Base-by-base conservation (phyloP, 92 coral and sea anemone species). In the Zoanthus sansibaricus region DNA sequence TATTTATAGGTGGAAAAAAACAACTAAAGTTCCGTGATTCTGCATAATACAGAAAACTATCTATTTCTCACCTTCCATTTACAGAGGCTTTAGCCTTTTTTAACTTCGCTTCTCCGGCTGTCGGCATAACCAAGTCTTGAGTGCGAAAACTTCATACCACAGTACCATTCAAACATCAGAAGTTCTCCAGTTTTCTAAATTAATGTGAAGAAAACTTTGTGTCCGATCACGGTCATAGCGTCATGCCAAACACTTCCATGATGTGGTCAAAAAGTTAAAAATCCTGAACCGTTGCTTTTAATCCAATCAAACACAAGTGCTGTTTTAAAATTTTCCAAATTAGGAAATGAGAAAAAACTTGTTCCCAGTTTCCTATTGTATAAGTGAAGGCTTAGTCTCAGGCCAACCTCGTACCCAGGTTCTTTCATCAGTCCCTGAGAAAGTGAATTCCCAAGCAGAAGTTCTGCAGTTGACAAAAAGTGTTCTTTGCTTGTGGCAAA, bases 51-150 rank as follows among this genome's bases (percentile, higher is more conserved):
- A 17, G 25, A 62, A 47, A 14, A 62, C 6, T 15, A 75, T 30
- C 13, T 75, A n/a, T 18, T 0, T 44, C 75, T 66, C 62, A 80
- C 85, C 85, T 80, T 48, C 85, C 59, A 66, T 64, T 59, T 46
- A 1, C 74, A 32, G 20, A 14, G 44, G 59, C 18, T 80, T 80
- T 80, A 16, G 62, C 21, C 46, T 80, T 80, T n/a, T 80, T 66
- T 70, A 80, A 80, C 44, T 74, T 80, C 67, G 85, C 85, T 80
- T 80, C 85, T 80, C 85, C 85, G 21, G 85, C 85, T 21, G 85
- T 80, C n/a, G 85, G 85, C 85, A 80, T 80, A 17, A 64, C 75
- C 85, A 80, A 20, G 73, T 7, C 42, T 80, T 59, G 12, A 30
- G 59, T 64, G 20, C 20, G 14, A 80, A 80, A 67, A 15, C 47